phyloP scores from a whole-genome alignment of 2,797 vertebrate species.

The Notamacropus eugenii region DNA sequence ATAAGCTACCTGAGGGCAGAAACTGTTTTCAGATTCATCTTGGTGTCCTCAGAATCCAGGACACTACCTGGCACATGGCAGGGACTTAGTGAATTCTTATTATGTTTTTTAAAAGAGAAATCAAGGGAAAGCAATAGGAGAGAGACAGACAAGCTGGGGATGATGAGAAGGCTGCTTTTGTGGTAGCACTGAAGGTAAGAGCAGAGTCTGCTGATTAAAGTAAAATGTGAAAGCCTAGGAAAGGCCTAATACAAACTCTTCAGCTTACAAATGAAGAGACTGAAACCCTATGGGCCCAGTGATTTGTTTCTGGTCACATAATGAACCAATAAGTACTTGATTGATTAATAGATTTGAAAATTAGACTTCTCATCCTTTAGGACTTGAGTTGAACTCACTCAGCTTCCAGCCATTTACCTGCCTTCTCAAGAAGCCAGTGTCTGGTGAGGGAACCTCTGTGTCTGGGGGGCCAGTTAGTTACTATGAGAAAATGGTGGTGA shows the following conservation, averaged over 20 bases:
- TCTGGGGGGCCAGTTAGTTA: neutral
- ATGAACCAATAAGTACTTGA: neutral
- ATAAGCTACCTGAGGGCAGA: neutral
- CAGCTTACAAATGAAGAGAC: neutral
- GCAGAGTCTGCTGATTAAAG: neutral
- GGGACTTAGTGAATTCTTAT: neutral
- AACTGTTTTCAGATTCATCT: neutral
- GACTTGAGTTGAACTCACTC: neutral
- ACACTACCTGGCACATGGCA: neutral
- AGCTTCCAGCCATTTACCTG: neutral
- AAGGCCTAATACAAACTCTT: neutral
- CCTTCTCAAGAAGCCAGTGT: neutral
- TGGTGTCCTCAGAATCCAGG: neutral
- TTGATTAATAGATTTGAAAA: neutral
- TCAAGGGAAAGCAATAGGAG: neutral
- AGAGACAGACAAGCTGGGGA: neutral
- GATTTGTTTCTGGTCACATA: neutral
- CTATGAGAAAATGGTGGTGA: neutral
- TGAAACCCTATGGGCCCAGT: neutral
- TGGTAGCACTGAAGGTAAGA: neutral
- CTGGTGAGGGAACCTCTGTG: neutral
- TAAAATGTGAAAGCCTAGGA: neutral
- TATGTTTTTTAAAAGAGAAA: neutral
- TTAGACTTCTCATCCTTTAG: neutral
- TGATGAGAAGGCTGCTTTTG: neutral